Conservation (phyloP, 64 coral and sea anemone species). For the Pocillopora verrucosa region DNA sequence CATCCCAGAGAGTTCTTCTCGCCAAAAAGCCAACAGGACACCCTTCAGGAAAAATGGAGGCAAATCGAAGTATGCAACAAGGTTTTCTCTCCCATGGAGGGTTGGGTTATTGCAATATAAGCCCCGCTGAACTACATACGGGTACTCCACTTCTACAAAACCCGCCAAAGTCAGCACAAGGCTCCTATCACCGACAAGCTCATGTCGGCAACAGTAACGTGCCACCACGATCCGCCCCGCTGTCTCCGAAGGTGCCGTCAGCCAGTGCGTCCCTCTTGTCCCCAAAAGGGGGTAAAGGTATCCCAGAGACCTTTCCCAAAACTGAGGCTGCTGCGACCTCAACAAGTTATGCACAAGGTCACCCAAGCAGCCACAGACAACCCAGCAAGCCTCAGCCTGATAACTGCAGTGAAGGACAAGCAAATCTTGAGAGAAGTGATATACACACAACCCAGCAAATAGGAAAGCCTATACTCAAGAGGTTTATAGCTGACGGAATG, state of each 20-base stretch:
- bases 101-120: slow-evolving; percentile 10
- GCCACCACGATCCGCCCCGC: neutral
- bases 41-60: neutral
- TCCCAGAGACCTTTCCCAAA: neutral
- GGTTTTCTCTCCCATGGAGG: slow-evolving; percentile 4
- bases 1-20: neutral
- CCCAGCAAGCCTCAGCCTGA: neutral
- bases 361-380: neutral
- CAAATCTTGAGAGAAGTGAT: neutral
- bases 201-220: neutral
- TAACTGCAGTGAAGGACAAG: neutral
- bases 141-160: neutral
- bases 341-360: neutral
- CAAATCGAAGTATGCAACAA: neutral
- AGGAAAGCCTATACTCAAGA: slow-evolving; percentile 59
- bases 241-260: neutral
- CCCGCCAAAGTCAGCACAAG: neutral
- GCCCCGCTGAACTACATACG: neutral
- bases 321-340: neutral
- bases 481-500: slow-evolving; percentile 75
- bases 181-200: neutral
- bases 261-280: neutral
- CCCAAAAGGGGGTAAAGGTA: neutral
- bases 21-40: slow-evolving; percentile 6
- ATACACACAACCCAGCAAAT: neutral